phyloP scores from a whole-genome alignment of 2,113 vertebrate species.

The Crypturellus undulatus region DNA sequence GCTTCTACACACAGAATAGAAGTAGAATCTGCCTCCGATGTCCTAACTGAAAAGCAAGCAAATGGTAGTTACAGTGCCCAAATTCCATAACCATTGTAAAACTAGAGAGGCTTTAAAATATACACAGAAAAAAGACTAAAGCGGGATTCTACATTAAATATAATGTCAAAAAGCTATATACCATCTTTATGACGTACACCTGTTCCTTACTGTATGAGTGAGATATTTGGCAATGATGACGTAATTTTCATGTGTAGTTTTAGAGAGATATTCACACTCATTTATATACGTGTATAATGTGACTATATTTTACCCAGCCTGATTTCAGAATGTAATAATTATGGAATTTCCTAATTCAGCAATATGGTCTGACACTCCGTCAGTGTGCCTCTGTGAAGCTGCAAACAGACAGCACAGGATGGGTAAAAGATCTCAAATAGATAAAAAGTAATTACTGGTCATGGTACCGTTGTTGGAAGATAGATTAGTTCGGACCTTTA shows the following conservation, averaged over 20 bases:
- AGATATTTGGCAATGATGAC: background rate
- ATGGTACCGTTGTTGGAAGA: background rate
- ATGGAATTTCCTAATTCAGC: background rate
- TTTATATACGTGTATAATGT: background rate
- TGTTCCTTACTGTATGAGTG: background rate
- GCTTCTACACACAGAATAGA: background rate
- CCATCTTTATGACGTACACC: background rate
- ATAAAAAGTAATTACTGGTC: background rate
- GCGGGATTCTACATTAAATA: background rate
- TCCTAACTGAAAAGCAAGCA: background rate
- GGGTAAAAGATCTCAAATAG: background rate
- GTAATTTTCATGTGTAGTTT: background rate
- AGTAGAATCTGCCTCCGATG: background rate
- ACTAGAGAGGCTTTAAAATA: background rate
- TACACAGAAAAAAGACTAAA: background rate
- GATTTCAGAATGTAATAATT: background rate
- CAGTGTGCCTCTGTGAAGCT: background rate
- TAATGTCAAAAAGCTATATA: background rate
- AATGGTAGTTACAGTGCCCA: background rate
- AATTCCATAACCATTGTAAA: background rate
- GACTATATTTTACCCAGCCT: background rate
- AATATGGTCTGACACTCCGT: background rate
- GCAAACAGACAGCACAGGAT: background rate
- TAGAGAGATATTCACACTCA: background rate
- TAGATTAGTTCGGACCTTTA: background rate